Base-by-base conservation (phyloP, 2,797 vertebrate genomes). In the Melopsittacus undulatus region DNA sequence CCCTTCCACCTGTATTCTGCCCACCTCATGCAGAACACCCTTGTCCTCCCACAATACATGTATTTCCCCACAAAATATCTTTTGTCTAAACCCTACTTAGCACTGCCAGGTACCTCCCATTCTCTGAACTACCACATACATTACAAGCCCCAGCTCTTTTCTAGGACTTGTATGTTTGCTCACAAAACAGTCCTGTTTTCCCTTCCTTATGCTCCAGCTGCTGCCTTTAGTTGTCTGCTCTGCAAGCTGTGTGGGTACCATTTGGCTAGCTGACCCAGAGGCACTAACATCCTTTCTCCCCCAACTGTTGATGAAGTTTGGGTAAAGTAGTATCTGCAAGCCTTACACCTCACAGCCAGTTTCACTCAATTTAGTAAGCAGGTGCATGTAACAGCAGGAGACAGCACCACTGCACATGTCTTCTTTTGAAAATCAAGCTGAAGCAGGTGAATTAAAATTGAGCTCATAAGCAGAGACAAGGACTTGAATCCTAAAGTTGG, bases 41-140 rank as follows among this genome's bases (percentile, higher is more conserved):
- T 62, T n/a, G 7, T 76, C 29, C 2, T 72, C 30, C 43, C 30
- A 32, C 42, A 75, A 16, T 5, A 61, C 11, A 15, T 11, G 9
- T 67, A 40, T 30, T 83, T 77, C 43, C 30, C n/a, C 36, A 61
- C 20, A n/a, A 13, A 13, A 36, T 4, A 7, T n/a, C 27, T 66
- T 87, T 32, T 42, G 85, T 38, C 43, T 69, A 59, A 69, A 4
- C 15, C 27, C 11, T 43, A 34, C n/a, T 43, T 13, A 43, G 72
- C 13, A 10, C 16, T 64, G 38, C 46, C 45, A 61, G 13, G 17
- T 32, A n/a, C 4, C 26, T 38, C 52, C 57, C 29, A 5, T 1
- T 6, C 16, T 46, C 20, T 70, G 32, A 45, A 70, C 18, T 40
- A 20, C 54, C 64, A 10, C 0, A 0, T 30, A 36, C 29, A 54